These are phyloP conservation scores for Microtus pennsylvanicus DNA, from an alignment of 2,113 vertebrate genomes.

Conservation along the genomic window DNA sequence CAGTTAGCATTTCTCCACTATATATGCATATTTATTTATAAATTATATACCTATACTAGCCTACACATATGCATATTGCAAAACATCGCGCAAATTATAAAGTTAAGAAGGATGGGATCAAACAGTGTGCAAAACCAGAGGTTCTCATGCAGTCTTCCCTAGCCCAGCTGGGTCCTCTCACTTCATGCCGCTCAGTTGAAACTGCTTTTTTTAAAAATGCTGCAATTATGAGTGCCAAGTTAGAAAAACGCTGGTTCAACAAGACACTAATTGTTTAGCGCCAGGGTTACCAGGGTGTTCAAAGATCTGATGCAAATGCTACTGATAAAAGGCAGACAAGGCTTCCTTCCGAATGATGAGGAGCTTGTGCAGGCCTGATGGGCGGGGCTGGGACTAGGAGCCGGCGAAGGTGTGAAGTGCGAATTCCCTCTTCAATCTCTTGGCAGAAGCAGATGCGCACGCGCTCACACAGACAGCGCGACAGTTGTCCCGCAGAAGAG, in stretches of 20 bases:
- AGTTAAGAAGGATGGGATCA: background rate
- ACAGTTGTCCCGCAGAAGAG: background rate
- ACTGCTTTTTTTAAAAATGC: background rate
- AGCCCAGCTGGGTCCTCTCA: background rate
- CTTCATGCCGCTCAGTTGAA: background rate
- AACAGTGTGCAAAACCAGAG: background rate
- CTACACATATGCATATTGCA: background rate
- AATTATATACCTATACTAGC: background rate
- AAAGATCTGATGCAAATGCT: background rate
- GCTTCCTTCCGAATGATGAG: background rate
- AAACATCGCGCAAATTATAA: slow-evolving; percentile 11
- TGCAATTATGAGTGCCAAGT: background rate
- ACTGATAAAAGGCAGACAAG: background rate
- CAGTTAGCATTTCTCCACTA: background rate
- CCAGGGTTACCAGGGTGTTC: background rate
- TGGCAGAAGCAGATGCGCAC: background rate
- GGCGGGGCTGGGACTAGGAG: background rate
- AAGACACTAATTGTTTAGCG: background rate
- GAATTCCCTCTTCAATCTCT: background rate
- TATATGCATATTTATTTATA: background rate
- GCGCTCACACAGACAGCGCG: too few species aligned
- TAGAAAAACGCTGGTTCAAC: background rate
- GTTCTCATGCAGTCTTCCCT: background rate
- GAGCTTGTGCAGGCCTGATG: background rate
- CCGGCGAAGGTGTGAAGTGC: background rate